Evolutionary conservation across 2,888 invertebrate genomes (phyloP).

Genomic region (Eupithecia inturbata): DNA sequence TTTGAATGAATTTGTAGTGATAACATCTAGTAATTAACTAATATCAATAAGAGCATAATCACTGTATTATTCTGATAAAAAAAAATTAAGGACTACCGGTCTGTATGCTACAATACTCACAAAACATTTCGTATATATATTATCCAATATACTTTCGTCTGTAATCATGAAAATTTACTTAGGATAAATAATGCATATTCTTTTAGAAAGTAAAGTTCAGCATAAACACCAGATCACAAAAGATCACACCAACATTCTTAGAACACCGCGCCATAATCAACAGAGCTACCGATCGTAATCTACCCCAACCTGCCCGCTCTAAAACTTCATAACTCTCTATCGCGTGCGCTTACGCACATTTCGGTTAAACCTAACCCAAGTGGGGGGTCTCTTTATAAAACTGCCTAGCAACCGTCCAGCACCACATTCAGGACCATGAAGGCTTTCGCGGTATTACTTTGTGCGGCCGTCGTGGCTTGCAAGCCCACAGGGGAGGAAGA

Average conservation of each 20-base stretch:
- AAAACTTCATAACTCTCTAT: conserved; percentile 53
- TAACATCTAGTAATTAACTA: too few relatives aligned
- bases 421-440: conserved; percentile 66
- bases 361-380: conserved; percentile 58
- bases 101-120: too few relatives aligned
- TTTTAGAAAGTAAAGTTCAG: not conserved
- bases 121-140: too few relatives aligned
- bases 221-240: not conserved
- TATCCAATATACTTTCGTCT: too few relatives aligned
- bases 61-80: too few relatives aligned
- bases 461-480: conserved; percentile 75
- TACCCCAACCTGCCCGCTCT: conserved; percentile 53
- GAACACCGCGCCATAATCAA: not conserved
- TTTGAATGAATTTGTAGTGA: too few relatives aligned
- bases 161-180: too few relatives aligned
- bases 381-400: conserved; percentile 78
- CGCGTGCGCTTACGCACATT: conserved; percentile 58
- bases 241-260: not conserved
- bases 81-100: too few relatives aligned
- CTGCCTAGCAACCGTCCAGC: conserved; percentile 65
- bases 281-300: conserved; percentile 12
- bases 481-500: conserved; percentile 82
- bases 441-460: conserved; percentile 76
- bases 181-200: too few relatives aligned
- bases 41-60: too few relatives aligned